Evolutionary conservation across 1,140 invertebrate species (phyloP).

Genomic region (Andrena cerasifolii): DNA sequence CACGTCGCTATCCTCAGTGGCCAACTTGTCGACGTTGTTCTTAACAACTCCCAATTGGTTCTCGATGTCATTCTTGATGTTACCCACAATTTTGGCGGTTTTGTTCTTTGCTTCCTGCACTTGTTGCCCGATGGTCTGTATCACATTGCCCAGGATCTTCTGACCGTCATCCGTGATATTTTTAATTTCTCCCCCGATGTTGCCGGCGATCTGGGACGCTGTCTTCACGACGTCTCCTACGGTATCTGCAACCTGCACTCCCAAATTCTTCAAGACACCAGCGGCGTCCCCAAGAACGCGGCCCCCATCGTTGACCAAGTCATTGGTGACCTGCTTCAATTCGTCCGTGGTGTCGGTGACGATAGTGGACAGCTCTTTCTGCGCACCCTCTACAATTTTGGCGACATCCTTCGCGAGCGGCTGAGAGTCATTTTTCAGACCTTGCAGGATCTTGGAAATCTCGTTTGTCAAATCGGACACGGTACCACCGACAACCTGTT

Average conservation of each 20-base stretch:
- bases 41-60: neutral
- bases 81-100: neutral
- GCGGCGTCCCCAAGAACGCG: too few relatives aligned
- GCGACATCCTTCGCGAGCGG: too few relatives aligned
- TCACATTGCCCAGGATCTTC: neutral
- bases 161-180: neutral
- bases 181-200: neutral
- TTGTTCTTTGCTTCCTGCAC: neutral
- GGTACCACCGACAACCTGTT: neutral
- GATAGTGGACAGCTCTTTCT: too few relatives aligned
- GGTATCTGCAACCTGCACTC: too few relatives aligned
- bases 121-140: neutral
- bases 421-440: too few relatives aligned
- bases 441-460: too few relatives aligned
- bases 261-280: too few relatives aligned
- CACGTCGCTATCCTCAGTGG: rapidly evolving
- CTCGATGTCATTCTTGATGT: neutral
- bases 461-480: too few relatives aligned
- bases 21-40: neutral
- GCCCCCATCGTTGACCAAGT: too few relatives aligned
- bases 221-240: neutral
- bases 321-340: too few relatives aligned
- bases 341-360: too few relatives aligned
- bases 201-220: neutral
- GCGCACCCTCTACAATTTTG: too few relatives aligned